These are phyloP conservation scores for Pseudococcus viburni DNA, from an alignment of 2,888 invertebrate genomes.

Conservation along the genomic window DNA sequence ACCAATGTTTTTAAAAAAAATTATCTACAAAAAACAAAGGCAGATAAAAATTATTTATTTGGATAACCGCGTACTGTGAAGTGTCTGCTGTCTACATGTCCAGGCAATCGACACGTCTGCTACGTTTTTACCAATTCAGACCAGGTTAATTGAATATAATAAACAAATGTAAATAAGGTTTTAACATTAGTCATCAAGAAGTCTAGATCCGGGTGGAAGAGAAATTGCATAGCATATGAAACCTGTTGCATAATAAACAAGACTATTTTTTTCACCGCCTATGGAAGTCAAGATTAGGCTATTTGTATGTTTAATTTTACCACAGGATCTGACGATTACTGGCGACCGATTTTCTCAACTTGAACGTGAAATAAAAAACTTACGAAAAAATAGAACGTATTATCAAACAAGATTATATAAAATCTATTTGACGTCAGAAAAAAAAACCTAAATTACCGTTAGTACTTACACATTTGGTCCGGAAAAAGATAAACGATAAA, in stretches of 20 bases:
- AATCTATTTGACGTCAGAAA: too few species aligned
- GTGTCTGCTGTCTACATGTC: not conserved
- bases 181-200: slow-evolving; percentile 9
- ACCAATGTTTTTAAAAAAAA: too few species aligned
- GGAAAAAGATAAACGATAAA: too few species aligned
- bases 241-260: slow-evolving; percentile 32
- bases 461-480: too few species aligned
- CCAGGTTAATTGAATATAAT: not conserved
- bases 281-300: not conserved
- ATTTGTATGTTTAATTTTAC: not conserved
- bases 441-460: too few species aligned
- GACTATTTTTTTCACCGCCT: not conserved
- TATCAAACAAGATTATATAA: too few species aligned
- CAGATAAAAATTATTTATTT: not conserved
- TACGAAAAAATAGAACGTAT: too few species aligned
- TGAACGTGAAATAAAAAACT: not conserved
- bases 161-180: not conserved
- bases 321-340: not conserved
- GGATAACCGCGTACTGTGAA: not conserved
- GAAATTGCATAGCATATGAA: slow-evolving; percentile 17
- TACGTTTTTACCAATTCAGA: not conserved
- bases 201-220: slow-evolving; percentile 12
- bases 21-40: not conserved
- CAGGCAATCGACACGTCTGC: not conserved
- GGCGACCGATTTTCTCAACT: not conserved